Evolutionary conservation across 2,888 invertebrate species (phyloP).

Genomic region (Fragum whitleyi): DNA sequence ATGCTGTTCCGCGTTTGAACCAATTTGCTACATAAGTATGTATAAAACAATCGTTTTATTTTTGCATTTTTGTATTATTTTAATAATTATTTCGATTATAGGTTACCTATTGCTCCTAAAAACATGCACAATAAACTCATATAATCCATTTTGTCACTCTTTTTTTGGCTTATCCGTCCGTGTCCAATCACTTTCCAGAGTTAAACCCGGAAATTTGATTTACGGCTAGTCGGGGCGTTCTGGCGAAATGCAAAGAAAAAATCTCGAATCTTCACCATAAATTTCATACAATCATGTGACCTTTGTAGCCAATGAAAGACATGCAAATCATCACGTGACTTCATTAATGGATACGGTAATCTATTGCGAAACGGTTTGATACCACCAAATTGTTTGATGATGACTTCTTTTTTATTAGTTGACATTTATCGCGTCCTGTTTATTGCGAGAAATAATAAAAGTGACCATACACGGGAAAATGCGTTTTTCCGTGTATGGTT

Average conservation of each 20-base stretch:
- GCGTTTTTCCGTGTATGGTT: too few species aligned
- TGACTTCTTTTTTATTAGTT: not conserved
- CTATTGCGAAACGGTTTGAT: not conserved
- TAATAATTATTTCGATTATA: too few species aligned
- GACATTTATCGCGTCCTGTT: constrained; percentile 1
- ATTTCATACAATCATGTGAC: not conserved
- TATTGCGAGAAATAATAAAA: not conserved
- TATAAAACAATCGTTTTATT: too few species aligned
- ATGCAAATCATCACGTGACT: not conserved
- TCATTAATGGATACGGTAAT: not conserved
- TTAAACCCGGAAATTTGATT: constrained; percentile 17
- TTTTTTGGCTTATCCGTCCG: not conserved
- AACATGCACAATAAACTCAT: not conserved
- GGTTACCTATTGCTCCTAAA: not conserved
- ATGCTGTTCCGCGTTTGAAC: too few species aligned
- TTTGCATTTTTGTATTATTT: too few species aligned
- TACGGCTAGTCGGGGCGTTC: not conserved
- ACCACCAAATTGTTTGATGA: not conserved
- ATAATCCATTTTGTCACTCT: not conserved
- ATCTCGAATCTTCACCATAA: not conserved
- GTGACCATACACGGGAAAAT: too few species aligned
- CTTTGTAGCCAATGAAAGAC: not conserved
- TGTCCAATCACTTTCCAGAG: constrained; percentile 14
- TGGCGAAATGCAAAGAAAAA: constrained; percentile 12
- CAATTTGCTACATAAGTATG: too few species aligned